Percentiles rank a stretch among this genome's conserved stretches.
phyloP scores from a whole-genome alignment of 2,797 vertebrate genomes.

The Gallinago stenura region DNA sequence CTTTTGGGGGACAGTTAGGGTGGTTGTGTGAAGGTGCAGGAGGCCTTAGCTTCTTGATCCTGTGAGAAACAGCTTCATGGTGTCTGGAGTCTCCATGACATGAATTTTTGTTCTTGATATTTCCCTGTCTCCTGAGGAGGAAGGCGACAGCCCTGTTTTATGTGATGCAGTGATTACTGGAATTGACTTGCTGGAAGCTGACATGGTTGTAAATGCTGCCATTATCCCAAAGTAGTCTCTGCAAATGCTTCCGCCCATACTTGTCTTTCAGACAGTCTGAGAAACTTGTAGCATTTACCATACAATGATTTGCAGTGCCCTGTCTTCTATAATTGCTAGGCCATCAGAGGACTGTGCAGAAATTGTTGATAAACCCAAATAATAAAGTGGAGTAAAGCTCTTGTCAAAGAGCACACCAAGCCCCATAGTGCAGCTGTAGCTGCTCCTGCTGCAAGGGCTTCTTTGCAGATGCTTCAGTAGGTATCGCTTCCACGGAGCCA shows the following conservation, averaged over 20 bases:
- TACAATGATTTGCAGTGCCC: background rate
- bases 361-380: background rate
- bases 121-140: background rate
- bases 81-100: background rate
- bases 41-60: background rate
- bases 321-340: background rate
- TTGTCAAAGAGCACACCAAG: background rate
- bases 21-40: background rate
- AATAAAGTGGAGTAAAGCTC: background rate
- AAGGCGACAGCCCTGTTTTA: background rate
- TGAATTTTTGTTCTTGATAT: background rate
- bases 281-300: background rate
- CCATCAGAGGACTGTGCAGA: background rate
- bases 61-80: background rate
- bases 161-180: background rate
- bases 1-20: background rate
- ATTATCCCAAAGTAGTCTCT: background rate
- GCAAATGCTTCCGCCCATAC: background rate
- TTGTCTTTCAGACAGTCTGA: background rate
- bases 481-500: background rate
- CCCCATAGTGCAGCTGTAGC: background rate
- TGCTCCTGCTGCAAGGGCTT: background rate
- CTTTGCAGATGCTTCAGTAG: background rate
- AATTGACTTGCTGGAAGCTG: background rate
- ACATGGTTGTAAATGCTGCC: background rate